Evolutionary conservation across 2,113 vertebrate genomes (phyloP).

Genomic region (Nasalis larvatus): DNA sequence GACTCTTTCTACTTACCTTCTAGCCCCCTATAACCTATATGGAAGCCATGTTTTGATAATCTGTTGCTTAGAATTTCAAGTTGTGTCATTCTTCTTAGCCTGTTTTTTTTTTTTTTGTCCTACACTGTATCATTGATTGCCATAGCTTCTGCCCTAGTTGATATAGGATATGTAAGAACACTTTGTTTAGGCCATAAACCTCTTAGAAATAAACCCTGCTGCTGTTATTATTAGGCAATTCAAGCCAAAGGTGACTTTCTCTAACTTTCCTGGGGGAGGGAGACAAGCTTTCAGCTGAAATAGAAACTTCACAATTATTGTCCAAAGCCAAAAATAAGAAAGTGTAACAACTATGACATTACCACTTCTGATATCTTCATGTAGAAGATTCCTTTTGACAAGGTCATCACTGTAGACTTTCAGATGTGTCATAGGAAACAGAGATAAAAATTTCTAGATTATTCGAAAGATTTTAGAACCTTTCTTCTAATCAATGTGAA

Average conservation of each 20-base stretch:
- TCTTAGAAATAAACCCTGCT: conserved; percentile 21
- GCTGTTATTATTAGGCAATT: conserved; percentile 44
- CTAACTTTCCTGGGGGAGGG: conserved; percentile 16
- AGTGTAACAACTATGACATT: background rate
- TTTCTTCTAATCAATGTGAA: background rate
- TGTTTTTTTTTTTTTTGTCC: background rate
- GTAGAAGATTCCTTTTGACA: background rate
- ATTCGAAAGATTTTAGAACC: background rate
- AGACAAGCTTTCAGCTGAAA: conserved; percentile 39
- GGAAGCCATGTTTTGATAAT: background rate
- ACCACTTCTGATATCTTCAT: background rate
- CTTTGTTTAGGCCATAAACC: conserved; percentile 31
- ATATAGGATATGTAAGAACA: conserved; percentile 28
- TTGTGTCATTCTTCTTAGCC: background rate
- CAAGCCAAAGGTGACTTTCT: conserved; percentile 57
- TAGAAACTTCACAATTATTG: background rate
- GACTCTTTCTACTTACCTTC: background rate
- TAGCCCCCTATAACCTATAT: background rate
- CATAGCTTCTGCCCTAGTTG: background rate
- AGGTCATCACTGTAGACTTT: background rate
- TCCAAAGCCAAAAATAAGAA: conserved; percentile 16
- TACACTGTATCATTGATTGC: background rate
- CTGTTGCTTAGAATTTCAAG: conserved; percentile 22
- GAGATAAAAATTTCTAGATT: background rate
- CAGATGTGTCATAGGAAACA: conserved; percentile 24